Conservation (phyloP, 2,888 invertebrate species). For the Chrysolina oricalcia region DNA sequence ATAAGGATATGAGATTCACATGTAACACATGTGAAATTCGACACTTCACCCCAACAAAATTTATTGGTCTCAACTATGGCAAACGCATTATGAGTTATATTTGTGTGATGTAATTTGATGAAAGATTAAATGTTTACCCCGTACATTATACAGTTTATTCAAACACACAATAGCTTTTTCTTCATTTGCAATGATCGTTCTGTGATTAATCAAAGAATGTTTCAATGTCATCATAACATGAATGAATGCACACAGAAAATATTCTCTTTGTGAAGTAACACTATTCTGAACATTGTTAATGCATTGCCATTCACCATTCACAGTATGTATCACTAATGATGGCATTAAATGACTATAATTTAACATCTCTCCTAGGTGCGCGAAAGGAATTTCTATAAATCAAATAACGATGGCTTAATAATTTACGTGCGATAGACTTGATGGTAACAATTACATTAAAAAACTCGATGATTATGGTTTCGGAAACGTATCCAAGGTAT, state of each 20-base stretch:
- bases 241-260: slow-evolving; percentile 8
- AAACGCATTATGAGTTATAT: too few species aligned
- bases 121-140: neutral
- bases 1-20: too few species aligned
- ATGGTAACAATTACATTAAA: neutral
- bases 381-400: slow-evolving; percentile 1
- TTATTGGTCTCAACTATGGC: too few species aligned
- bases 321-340: slow-evolving; percentile 3
- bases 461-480: too few species aligned
- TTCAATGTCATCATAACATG: slow-evolving; percentile 2
- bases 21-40: too few species aligned
- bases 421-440: neutral
- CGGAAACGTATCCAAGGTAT: too few species aligned
- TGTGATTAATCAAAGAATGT: neutral
- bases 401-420: neutral
- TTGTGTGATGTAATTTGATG: neutral
- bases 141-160: too few species aligned
- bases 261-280: neutral
- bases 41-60: too few species aligned
- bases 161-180: neutral
- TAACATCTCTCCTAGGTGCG: neutral
- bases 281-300: slow-evolving; percentile 11
- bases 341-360: slow-evolving; percentile 12
- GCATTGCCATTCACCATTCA: slow-evolving; percentile 18
- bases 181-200: neutral